phyloP scores from a whole-genome alignment of 2,888 invertebrate genomes.

The Fragum sueziense region DNA sequence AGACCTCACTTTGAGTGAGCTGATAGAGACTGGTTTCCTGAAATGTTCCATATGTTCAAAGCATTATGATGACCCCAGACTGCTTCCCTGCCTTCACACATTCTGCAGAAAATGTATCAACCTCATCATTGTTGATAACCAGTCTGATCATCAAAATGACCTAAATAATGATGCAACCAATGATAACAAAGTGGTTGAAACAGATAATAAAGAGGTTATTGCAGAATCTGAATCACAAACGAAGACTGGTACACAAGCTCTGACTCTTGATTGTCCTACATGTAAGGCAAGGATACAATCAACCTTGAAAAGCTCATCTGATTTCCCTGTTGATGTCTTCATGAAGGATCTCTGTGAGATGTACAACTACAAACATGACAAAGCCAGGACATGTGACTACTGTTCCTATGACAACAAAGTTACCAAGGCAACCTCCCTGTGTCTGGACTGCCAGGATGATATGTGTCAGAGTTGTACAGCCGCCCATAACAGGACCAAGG shows the following conservation, averaged over 20 bases:
- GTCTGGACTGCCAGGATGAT: conserved; percentile 78
- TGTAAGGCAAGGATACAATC: conserved; percentile 59
- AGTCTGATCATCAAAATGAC: conserved; percentile 20
- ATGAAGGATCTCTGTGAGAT: conserved; percentile 69
- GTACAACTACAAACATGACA: conserved; percentile 65
- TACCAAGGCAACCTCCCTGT: conserved; percentile 64
- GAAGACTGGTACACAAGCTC: neutral
- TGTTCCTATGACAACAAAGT: conserved; percentile 71
- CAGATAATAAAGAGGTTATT: neutral
- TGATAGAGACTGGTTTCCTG: conserved; percentile 71
- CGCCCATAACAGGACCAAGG: conserved; percentile 76
- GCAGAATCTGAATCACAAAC: neutral
- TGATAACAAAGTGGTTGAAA: neutral
- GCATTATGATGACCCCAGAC: conserved; percentile 65
- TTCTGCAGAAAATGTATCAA: conserved; percentile 71
- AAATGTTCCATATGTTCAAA: conserved; percentile 68
- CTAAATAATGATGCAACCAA: neutral
- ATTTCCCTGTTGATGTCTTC: conserved; percentile 66
- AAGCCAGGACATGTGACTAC: conserved; percentile 70
- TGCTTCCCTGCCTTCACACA: conserved; percentile 78
- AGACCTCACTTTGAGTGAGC: conserved; percentile 67
- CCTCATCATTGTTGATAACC: conserved; percentile 30
- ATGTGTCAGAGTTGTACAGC: conserved; percentile 74
- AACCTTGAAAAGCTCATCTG: conserved; percentile 9
- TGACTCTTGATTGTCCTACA: conserved; percentile 57